A percentile compares a stretch with the other conserved stretches of the same genome.
phyloP scores from a whole-genome alignment of 2,113 vertebrate species.

The Pollachius pollachius region DNA sequence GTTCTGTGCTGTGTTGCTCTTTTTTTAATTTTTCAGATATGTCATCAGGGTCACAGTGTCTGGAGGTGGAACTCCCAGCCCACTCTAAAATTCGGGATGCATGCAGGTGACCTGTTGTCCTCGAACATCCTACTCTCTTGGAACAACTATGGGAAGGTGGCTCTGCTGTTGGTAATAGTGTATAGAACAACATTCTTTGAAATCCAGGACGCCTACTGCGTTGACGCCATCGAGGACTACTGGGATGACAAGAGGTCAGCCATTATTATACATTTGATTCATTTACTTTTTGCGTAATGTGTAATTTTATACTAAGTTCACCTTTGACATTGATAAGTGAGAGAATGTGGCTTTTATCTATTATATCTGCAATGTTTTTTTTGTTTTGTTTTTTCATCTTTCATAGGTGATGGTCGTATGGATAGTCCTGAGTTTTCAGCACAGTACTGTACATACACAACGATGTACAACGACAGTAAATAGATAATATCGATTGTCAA shows the following conservation, averaged over 20 bases:
- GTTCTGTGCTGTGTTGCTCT: not conserved
- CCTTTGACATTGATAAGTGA: too few species aligned
- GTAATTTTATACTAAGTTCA: too few species aligned
- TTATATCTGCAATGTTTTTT: too few species aligned
- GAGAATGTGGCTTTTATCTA: too few species aligned
- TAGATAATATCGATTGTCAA: too few species aligned
- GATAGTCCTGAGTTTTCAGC: too few species aligned
- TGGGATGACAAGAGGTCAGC: not conserved
- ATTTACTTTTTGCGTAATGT: too few species aligned
- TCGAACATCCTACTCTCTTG: conserved; percentile 7
- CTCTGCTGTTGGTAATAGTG: conserved; percentile 8
- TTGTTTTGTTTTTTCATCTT: too few species aligned
- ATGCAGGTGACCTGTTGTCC: conserved; percentile 7
- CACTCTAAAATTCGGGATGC: not conserved
- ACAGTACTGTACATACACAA: too few species aligned
- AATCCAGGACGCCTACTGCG: conserved; percentile 1
- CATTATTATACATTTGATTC: not conserved
- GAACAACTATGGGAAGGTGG: conserved; percentile 7
- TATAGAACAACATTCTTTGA: not conserved
- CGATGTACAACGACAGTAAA: too few species aligned
- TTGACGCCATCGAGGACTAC: not conserved
- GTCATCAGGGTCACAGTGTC: not conserved
- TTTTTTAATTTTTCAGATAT: not conserved
- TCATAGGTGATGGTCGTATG: too few species aligned
- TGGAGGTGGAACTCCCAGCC: conserved; percentile 15